phyloP scores from a whole-genome alignment of 92 coral and sea anemone genomes.

The Hydrozoanthus gracilis region DNA sequence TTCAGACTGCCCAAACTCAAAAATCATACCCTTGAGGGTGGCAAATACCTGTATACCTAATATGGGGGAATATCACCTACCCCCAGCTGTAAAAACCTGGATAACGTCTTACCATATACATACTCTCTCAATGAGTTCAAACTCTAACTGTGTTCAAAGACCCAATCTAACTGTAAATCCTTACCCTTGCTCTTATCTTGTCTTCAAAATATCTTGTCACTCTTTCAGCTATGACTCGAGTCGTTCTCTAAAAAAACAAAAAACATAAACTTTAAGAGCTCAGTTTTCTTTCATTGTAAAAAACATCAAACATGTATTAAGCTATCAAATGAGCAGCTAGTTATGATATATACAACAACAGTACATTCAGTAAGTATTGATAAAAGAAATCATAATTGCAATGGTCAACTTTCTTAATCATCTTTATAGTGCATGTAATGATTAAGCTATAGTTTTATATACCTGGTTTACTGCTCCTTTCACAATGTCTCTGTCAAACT shows the following conservation, averaged over 20 bases:
- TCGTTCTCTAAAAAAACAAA: conserved; percentile 83
- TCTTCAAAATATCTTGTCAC: conserved; percentile 97
- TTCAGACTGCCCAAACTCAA: too few species aligned
- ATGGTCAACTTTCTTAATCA: too few species aligned
- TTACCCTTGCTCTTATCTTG: conserved; percentile 93
- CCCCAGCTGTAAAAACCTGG: too few species aligned
- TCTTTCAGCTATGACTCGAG: conserved; percentile 94
- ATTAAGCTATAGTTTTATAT: not conserved
- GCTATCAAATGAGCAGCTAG: too few species aligned
- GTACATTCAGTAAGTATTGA: too few species aligned
- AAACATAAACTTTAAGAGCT: not conserved
- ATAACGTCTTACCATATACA: not conserved
- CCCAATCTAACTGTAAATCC: not conserved
- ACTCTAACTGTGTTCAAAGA: too few species aligned
- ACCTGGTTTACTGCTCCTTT: conserved; percentile 98
- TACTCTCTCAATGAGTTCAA: not conserved
- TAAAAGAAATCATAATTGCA: too few species aligned
- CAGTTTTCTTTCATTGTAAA: not conserved
- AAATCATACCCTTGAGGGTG: too few species aligned
- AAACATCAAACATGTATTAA: too few species aligned
- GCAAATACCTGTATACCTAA: too few species aligned
- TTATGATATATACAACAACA: too few species aligned
- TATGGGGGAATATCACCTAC: too few species aligned
- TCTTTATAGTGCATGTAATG: not conserved
- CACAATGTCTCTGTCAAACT: conserved; percentile 96